phyloP scores from a whole-genome alignment of 2,113 vertebrate genomes.

The Passer montanus region DNA sequence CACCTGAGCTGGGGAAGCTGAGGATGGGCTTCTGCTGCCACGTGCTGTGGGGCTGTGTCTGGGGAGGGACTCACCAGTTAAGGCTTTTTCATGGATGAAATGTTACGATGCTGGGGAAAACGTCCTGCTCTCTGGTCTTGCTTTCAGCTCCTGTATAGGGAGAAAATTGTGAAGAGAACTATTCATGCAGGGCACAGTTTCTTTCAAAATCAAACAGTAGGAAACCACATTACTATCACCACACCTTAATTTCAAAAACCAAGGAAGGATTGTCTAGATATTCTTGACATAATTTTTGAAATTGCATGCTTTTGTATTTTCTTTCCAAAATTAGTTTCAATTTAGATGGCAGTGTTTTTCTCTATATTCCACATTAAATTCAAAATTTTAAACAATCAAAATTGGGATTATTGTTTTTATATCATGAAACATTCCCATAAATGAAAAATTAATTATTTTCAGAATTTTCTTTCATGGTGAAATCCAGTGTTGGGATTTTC shows the following conservation, averaged over 20 bases:
- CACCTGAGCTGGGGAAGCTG: neutral
- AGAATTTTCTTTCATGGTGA: neutral
- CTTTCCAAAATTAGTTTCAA: neutral
- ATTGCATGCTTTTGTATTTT: neutral
- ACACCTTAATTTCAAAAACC: neutral
- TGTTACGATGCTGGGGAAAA: neutral
- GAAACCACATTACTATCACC: neutral
- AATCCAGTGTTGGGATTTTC: neutral
- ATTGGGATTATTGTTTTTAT: neutral
- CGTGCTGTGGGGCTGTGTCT: fast-evolving
- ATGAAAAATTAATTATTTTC: neutral
- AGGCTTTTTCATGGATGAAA: no score
- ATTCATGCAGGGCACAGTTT: neutral
- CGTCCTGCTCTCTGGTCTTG: neutral
- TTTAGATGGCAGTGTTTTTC: neutral
- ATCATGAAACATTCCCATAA: neutral
- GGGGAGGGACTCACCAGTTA: neutral
- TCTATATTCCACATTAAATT: neutral
- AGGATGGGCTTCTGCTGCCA: neutral
- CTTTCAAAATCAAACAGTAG: neutral
- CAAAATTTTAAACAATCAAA: neutral
- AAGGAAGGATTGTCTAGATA: neutral
- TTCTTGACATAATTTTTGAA: neutral
- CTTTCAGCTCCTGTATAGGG: neutral
- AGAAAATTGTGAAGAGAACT: neutral